Conservation (phyloP, 2,797 vertebrate species). For the Tauraco hartlaubi region DNA sequence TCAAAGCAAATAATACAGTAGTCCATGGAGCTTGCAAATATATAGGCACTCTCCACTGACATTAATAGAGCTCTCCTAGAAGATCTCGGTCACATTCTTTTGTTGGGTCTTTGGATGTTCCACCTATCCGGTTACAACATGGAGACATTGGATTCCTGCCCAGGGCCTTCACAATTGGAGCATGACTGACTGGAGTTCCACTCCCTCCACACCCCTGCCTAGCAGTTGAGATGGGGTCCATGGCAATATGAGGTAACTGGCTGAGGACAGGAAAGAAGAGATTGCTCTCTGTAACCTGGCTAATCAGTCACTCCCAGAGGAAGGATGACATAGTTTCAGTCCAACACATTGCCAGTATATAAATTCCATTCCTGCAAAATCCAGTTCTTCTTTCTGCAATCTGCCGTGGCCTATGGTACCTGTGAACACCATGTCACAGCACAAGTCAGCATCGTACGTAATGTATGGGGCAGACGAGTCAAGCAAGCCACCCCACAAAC, state of each 20-base stretch:
- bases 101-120: not conserved
- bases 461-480: not conserved
- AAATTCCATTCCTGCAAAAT: not conserved
- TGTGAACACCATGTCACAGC: not conserved
- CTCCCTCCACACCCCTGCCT: fast-evolving
- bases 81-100: not conserved
- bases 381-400: not conserved
- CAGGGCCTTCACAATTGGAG: not conserved
- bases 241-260: not conserved
- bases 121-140: not conserved
- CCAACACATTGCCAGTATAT: not conserved
- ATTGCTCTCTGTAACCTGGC: not conserved
- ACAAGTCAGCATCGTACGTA: not conserved
- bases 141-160: not conserved
- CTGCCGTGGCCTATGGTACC: not conserved
- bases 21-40: not conserved
- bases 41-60: not conserved
- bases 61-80: not conserved
- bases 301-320: not conserved
- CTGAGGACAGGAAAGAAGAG: not conserved
- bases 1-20: not conserved
- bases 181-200: not conserved
- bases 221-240: not conserved
- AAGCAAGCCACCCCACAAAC: not conserved
- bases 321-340: not conserved